Evolutionary conservation across 2,888 invertebrate genomes (phyloP), one percentile per base, ranked within the genome.

Genomic region (Esperia sulphurella): DNA sequence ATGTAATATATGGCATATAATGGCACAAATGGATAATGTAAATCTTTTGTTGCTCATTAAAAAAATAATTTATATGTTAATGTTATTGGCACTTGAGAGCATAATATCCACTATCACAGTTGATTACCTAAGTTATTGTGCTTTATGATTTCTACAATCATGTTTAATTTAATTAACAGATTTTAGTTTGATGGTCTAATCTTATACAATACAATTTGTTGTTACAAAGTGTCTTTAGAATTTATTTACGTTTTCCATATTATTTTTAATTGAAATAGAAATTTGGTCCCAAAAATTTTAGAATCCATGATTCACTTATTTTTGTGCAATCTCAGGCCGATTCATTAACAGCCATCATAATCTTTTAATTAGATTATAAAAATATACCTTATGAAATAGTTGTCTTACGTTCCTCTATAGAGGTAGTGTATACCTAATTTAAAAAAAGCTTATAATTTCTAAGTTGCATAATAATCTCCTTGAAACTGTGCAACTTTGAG

Each of bases 391-490:
- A 62, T 14, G 51, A 59, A 58, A 61, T 65, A 55, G 10, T 48
- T 68, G 50, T 58, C 59, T 53, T 59, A 54, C 52, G 58, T 52
- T 52, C 61, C 71, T 67, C 70, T 68, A 52, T 65, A 68, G 65
- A 68, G 58, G 51, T n/a, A n/a, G 42, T 43, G 51, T 51, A 57
- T 47, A 50, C 50, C 50, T 54, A 54, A 52, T 49, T 49, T 48
- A 52, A 50, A 62, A n/a, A 41, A 37, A 48, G 31, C 12, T 21
- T 39, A 13, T 38, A 14, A 3, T 37, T 55, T 52, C 75, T 81
- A 87, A 63, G 81, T 72, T 61, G 87, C 83, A 55, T 84, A 88
- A 72, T 87, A 88, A 66, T 87, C 87, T 58, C 80, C 83, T 63
- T 85, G 85, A 49, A 85, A 61, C 55, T 86, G 84, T 59, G 84